phyloP scores from a whole-genome alignment of 2,113 vertebrate genomes.

The Falcunculus frontatus region DNA sequence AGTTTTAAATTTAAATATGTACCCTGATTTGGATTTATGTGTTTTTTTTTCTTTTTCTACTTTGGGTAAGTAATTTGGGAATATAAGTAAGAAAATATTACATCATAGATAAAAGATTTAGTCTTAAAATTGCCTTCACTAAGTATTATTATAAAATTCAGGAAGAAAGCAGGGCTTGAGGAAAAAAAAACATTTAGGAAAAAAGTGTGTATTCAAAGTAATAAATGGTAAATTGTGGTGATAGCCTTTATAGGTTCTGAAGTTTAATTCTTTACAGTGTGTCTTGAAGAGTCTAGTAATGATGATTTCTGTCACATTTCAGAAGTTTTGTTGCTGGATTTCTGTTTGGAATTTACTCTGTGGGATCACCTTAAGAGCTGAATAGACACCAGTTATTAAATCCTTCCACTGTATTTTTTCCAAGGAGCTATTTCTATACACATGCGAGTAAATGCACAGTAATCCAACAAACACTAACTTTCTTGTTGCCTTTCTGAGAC shows the following conservation, averaged over 20 bases:
- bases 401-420: background rate
- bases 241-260: background rate
- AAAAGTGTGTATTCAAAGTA: background rate
- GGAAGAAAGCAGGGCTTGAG: background rate
- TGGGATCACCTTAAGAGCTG: background rate
- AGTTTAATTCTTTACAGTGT: background rate
- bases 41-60: background rate
- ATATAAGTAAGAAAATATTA: background rate
- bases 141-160: background rate
- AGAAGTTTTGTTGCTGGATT: background rate
- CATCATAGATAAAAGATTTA: background rate
- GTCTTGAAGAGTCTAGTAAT: background rate
- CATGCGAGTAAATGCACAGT: background rate
- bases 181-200: background rate
- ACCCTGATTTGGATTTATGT: background rate
- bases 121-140: background rate
- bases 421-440: background rate
- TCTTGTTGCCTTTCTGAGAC: background rate
- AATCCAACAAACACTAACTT: background rate
- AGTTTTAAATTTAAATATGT: background rate
- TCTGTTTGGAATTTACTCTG: background rate
- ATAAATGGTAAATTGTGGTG: background rate
- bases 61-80: background rate
- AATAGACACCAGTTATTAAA: background rate
- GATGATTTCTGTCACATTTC: background rate